These are phyloP conservation scores for Pantherophis guttatus DNA, from an alignment of 2,113 vertebrate genomes.

Conservation along the genomic window DNA sequence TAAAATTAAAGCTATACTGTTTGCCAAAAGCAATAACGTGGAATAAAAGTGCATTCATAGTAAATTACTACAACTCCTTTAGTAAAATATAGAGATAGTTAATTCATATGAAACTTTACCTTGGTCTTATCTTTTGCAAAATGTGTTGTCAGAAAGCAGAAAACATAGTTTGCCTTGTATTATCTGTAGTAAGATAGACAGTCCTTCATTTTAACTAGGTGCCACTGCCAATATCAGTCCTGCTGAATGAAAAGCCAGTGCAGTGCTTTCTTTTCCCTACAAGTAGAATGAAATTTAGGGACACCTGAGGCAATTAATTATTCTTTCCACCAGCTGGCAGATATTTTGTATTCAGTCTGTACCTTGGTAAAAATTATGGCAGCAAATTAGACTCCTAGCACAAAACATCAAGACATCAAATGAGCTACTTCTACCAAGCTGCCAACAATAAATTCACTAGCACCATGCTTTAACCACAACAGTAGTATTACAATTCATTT, in stretches of 20 bases:
- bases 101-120: slow-evolving; percentile 54
- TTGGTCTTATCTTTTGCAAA: slow-evolving; percentile 53
- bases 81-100: slow-evolving; percentile 42
- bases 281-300: slow-evolving; percentile 31
- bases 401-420: not conserved
- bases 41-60: not conserved
- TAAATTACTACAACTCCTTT: slow-evolving; percentile 32
- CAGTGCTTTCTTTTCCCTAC: slow-evolving; percentile 52
- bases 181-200: slow-evolving; percentile 65
- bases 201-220: slow-evolving; percentile 69
- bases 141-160: slow-evolving; percentile 57
- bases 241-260: slow-evolving; percentile 51
- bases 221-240: slow-evolving; percentile 57
- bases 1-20: not conserved
- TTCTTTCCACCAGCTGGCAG: slow-evolving; percentile 20
- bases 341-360: not conserved
- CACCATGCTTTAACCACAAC: not conserved
- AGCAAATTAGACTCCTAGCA: not conserved
- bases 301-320: slow-evolving; percentile 31
- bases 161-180: slow-evolving; percentile 57
- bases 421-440: slow-evolving; percentile 17
- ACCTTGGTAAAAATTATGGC: not conserved
- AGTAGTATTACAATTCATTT: not conserved
- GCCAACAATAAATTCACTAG: not conserved
- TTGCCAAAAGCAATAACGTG: not conserved